Conservation (phyloP, 2,797 vertebrate genomes). For the Cynodonichthys magdalenae region DNA sequence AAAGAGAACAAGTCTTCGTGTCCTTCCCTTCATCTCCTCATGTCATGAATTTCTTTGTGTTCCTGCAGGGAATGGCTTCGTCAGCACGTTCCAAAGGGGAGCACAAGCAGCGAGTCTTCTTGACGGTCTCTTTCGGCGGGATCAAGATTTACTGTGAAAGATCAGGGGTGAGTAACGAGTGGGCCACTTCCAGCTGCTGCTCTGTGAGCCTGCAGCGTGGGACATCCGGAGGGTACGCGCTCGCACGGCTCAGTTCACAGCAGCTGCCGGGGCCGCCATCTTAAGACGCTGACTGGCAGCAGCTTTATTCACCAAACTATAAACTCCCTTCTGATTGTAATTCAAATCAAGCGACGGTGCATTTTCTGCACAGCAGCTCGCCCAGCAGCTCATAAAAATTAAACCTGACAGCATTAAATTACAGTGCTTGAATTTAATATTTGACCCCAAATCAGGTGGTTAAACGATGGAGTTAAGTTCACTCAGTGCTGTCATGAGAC, state of each 20-base stretch:
- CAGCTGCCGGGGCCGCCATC: slow-evolving; percentile 54
- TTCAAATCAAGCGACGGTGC: neutral
- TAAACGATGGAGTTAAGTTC: slow-evolving; percentile 18
- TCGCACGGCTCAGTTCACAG: slow-evolving; percentile 49
- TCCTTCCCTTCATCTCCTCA: slow-evolving; percentile 61
- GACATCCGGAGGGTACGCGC: slow-evolving; percentile 64
- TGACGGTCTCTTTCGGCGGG: slow-evolving; percentile 97
- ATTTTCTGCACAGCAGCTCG: slow-evolving; percentile 21
- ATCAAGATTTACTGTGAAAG: slow-evolving; percentile 99
- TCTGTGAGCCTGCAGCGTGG: slow-evolving; percentile 39
- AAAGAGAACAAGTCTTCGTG: slow-evolving; percentile 19
- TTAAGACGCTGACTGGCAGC: slow-evolving; percentile 43
- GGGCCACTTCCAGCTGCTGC: slow-evolving; percentile 57
- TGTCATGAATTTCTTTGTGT: slow-evolving; percentile 51
- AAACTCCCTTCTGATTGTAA: slow-evolving; percentile 4
- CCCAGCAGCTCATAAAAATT: slow-evolving; percentile 30
- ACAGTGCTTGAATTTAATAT: slow-evolving; percentile 40
- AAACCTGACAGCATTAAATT: slow-evolving; percentile 36
- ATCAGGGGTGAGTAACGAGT: slow-evolving; percentile 91
- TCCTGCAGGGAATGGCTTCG: slow-evolving; percentile 91
- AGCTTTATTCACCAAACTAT: slow-evolving; percentile 1
- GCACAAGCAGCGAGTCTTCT: slow-evolving; percentile 97
- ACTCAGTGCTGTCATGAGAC: slow-evolving; percentile 51
- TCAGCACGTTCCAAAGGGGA: slow-evolving; percentile 96
- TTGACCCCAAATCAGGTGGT: slow-evolving; percentile 32